These are phyloP conservation scores for Rhyacophila brunnea DNA, from an alignment of 1,140 invertebrate genomes.

Conservation along the genomic window DNA sequence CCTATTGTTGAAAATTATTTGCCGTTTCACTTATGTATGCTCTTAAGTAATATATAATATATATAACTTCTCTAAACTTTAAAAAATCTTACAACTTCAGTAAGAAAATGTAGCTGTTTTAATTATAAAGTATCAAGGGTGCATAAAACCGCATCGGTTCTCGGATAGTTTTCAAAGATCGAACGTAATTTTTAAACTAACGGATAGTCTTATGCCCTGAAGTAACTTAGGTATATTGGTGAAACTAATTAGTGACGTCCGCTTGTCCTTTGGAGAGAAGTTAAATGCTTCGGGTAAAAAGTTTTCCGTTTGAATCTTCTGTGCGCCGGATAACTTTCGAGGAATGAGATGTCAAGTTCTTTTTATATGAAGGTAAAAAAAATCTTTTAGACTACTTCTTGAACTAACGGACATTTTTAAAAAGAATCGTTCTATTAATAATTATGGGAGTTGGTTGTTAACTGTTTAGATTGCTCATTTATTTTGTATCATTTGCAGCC, in stretches of 20 bases:
- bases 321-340: slow-evolving; percentile 13
- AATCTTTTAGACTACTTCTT: not conserved
- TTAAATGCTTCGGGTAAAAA: slow-evolving; percentile 19
- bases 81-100: too few species aligned
- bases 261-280: slow-evolving; percentile 20
- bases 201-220: slow-evolving; percentile 14
- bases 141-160: not conserved
- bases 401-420: too few species aligned
- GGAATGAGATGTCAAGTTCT: slow-evolving; percentile 19
- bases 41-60: too few species aligned
- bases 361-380: slow-evolving; percentile 18
- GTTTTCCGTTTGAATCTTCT: slow-evolving; percentile 1
- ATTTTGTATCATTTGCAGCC: too few species aligned
- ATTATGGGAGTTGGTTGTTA: too few species aligned
- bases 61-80: too few species aligned
- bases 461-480: too few species aligned
- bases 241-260: slow-evolving; percentile 30
- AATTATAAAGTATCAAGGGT: too few species aligned
- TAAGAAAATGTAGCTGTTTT: too few species aligned
- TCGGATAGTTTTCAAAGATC: slow-evolving; percentile 8
- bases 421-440: too few species aligned
- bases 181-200: slow-evolving; percentile 29
- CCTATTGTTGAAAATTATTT: too few species aligned
- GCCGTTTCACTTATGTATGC: too few species aligned
- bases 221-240: slow-evolving; percentile 11